These are phyloP conservation scores for Lucinisca nassula DNA, from an alignment of 2,888 invertebrate genomes.

Conservation along the genomic window DNA sequence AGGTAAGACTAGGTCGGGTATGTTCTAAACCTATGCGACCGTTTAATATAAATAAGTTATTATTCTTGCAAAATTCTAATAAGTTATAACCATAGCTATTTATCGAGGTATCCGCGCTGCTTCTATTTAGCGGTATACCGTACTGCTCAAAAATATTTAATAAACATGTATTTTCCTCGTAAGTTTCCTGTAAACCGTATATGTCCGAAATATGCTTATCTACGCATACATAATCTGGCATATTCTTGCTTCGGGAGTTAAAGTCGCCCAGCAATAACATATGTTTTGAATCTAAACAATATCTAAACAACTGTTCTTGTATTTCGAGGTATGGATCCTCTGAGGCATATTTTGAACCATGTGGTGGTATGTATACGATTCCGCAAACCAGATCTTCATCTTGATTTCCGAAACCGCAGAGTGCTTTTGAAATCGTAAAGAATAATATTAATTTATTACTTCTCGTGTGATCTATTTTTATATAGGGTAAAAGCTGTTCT, in stretches of 20 bases:
- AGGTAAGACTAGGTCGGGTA: not conserved
- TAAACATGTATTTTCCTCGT: not conserved
- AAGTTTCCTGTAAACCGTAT: not conserved
- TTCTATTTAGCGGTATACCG: not conserved
- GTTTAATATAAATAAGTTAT: not conserved
- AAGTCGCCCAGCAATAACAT: slow-evolving; percentile 11
- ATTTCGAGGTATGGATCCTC: slow-evolving; percentile 19
- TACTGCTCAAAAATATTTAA: not conserved
- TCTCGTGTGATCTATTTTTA: not conserved
- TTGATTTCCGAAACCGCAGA: no score
- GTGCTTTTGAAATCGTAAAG: not conserved
- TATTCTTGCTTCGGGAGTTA: not conserved
- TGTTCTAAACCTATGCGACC: not conserved
- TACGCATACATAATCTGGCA: not conserved
- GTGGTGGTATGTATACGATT: slow-evolving; percentile 10
- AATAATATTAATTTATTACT: not conserved
- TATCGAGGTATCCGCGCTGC: not conserved
- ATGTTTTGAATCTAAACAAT: not conserved
- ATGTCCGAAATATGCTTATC: not conserved
- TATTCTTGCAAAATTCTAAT: not conserved
- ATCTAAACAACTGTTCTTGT: not conserved
- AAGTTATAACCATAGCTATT: not conserved
- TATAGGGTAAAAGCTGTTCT: not conserved
- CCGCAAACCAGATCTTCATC: not conserved
- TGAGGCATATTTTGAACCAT: not conserved